Conservation (phyloP, 2,113 vertebrate genomes). For the Pangasianodon gigas region DNA sequence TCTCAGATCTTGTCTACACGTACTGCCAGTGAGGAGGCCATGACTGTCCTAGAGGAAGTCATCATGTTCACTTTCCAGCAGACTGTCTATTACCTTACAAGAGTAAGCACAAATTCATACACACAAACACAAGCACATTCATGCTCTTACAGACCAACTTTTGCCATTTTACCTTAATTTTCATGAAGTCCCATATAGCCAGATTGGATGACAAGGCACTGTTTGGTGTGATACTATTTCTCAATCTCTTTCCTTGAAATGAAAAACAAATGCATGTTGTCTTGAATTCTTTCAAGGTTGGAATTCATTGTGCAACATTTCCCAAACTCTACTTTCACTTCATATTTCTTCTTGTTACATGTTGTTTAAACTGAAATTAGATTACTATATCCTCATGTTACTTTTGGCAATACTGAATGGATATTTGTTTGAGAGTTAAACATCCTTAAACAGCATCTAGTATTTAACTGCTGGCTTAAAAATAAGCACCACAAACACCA, state of each 20-base stretch:
- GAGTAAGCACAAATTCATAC: constrained; percentile 63
- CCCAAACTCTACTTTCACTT: neutral
- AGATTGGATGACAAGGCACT: constrained; percentile 48
- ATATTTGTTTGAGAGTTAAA: neutral
- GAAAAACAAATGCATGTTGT: constrained; percentile 55
- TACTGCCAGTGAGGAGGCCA: constrained; percentile 75
- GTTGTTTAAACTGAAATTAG: neutral
- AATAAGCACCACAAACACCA: neutral
- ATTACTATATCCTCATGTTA: neutral
- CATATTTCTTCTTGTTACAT: neutral
- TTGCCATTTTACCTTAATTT: neutral
- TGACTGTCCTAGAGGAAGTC: constrained; percentile 79
- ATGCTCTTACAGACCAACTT: neutral
- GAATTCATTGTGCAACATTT: neutral
- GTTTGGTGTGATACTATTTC: constrained; percentile 54
- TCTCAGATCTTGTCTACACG: constrained; percentile 68
- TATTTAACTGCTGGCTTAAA: neutral
- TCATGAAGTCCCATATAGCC: neutral
- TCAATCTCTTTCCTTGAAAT: constrained; percentile 54
- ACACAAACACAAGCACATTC: constrained; percentile 16
- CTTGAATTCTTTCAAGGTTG: constrained; percentile 46
- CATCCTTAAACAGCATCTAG: neutral
- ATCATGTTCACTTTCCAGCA: constrained; percentile 84
- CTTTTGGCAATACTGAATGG: neutral
- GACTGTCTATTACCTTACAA: constrained; percentile 80